Conservation (phyloP, 2,888 invertebrate species). For the Callosobruchus maculatus region DNA sequence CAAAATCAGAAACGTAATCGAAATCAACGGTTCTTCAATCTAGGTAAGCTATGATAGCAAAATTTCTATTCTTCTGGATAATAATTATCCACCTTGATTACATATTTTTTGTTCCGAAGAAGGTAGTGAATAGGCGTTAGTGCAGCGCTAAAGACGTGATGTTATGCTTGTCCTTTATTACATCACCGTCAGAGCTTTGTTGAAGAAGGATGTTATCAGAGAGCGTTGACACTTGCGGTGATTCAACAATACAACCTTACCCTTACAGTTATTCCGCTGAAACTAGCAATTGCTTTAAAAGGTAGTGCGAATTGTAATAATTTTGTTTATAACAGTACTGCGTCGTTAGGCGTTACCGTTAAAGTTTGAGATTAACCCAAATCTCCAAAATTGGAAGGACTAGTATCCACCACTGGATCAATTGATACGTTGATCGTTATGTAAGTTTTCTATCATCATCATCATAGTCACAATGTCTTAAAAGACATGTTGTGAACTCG, state of each 20-base stretch:
- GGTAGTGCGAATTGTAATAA: neutral
- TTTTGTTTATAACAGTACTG: neutral
- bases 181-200: neutral
- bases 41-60: neutral
- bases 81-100: neutral
- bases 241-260: neutral
- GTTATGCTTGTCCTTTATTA: neutral
- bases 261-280: neutral
- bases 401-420: no score
- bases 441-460: no score
- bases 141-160: neutral
- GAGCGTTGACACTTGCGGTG: neutral
- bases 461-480: no score
- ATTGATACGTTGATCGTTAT: no score
- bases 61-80: neutral
- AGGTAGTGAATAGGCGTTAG: neutral
- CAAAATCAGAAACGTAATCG: neutral
- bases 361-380: neutral
- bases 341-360: neutral
- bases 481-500: no score
- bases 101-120: neutral
- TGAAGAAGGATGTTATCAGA: neutral
- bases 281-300: neutral
- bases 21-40: neutral
- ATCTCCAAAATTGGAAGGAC: neutral